These are phyloP conservation scores for Stictonetta naevosa DNA, from an alignment of 2,113 vertebrate species.

Conservation along the genomic window DNA sequence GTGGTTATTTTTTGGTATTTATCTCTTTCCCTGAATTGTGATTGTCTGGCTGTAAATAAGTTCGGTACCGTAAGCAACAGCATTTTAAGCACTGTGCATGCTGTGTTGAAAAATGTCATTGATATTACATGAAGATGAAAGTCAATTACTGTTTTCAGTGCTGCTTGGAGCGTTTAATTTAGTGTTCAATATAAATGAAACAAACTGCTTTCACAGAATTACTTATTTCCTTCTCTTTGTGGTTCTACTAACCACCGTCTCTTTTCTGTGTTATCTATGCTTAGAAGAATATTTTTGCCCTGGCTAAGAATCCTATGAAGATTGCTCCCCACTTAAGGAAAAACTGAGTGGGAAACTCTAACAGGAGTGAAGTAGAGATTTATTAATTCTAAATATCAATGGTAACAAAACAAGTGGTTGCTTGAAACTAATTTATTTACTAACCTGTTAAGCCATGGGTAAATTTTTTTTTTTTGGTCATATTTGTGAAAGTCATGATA, in stretches of 20 bases:
- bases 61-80: not conserved
- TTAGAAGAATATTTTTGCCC: not conserved
- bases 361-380: not conserved
- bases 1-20: not conserved
- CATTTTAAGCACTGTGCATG: not conserved
- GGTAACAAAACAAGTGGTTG: not conserved
- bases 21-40: not conserved
- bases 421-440: not conserved
- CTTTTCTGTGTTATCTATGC: not conserved
- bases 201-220: conserved; percentile 25
- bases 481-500: not conserved
- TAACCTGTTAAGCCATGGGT: not conserved
- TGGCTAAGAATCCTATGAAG: not conserved
- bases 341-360: not conserved
- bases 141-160: conserved; percentile 34
- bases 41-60: not conserved
- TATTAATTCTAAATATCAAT: not conserved
- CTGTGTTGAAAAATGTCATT: conserved; percentile 19
- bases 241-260: not conserved
- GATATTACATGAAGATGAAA: not conserved
- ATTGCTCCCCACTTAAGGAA: not conserved
- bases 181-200: not conserved
- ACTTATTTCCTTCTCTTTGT: not conserved
- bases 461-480: not conserved
- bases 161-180: conserved; percentile 30